Percentiles rank a stretch among this genome's conserved stretches.
phyloP scores from a whole-genome alignment of 2,888 invertebrate species.

The Platycheirus albimanus region DNA sequence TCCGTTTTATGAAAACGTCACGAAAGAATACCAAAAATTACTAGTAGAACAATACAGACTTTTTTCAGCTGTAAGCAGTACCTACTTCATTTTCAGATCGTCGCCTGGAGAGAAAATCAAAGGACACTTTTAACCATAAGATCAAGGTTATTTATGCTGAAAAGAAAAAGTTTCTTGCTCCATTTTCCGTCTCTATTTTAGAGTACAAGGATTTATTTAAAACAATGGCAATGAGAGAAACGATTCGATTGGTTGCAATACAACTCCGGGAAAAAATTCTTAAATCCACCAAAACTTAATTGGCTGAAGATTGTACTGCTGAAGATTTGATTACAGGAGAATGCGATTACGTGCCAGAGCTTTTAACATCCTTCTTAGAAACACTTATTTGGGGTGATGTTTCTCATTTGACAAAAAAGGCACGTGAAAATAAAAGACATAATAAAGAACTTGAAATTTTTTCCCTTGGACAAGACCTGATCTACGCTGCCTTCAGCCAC shows the following conservation, averaged over 20 bases:
- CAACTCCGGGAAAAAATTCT: neutral
- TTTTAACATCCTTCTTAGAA: neutral
- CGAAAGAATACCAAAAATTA: neutral
- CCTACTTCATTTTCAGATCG: neutral
- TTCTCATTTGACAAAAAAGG: neutral
- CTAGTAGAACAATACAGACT: neutral
- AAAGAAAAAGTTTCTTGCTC: slow-evolving; percentile 6
- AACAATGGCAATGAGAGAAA: neutral
- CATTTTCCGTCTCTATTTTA: neutral
- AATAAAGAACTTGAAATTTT: neutral
- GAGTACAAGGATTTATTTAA: neutral
- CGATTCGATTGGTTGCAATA: neutral
- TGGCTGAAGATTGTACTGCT: neutral
- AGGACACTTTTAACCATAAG: neutral
- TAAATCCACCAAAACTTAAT: neutral
- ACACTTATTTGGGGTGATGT: neutral
- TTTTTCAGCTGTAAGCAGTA: neutral
- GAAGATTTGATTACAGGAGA: neutral
- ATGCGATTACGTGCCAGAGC: neutral
- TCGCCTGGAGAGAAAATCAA: neutral
- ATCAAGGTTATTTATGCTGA: neutral
- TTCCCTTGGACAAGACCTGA: slow-evolving; percentile 62
- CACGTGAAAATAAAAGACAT: neutral
- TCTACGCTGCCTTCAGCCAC: slow-evolving; percentile 75
- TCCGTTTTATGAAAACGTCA: neutral